phyloP scores from a whole-genome alignment of 2,113 vertebrate species.

The Polypterus senegalus region DNA sequence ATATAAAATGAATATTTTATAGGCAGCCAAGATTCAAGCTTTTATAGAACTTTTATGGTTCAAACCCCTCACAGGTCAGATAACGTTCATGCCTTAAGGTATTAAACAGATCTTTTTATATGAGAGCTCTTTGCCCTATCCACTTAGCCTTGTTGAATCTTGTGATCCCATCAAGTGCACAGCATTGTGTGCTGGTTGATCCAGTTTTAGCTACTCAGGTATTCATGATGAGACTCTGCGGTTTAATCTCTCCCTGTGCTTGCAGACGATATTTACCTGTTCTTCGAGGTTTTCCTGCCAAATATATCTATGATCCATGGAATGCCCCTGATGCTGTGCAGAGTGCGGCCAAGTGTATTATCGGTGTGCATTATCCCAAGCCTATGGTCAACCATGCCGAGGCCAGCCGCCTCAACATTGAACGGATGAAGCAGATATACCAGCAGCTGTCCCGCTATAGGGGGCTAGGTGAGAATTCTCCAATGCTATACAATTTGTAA shows the following conservation, averaged over 20 bases:
- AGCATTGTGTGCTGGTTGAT: background rate
- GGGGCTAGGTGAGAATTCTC: slow-evolving; percentile 39
- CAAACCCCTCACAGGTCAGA: too few relatives aligned
- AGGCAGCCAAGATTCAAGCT: too few relatives aligned
- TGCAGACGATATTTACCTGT: slow-evolving; percentile 61
- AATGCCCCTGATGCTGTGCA: slow-evolving; percentile 56
- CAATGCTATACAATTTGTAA: too few relatives aligned
- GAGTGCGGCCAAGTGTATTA: slow-evolving; percentile 50
- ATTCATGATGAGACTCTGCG: slow-evolving; percentile 28
- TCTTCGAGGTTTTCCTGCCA: slow-evolving; percentile 60
- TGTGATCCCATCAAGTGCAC: background rate
- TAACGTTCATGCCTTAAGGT: too few relatives aligned
- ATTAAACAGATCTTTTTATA: too few relatives aligned
- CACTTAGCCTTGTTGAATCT: too few relatives aligned
- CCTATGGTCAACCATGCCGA: slow-evolving; percentile 62
- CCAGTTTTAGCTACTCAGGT: background rate
- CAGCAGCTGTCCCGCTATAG: slow-evolving; percentile 59
- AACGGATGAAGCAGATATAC: slow-evolving; percentile 68
- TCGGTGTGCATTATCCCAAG: slow-evolving; percentile 57
- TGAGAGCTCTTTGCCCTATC: too few relatives aligned
- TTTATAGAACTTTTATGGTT: too few relatives aligned
- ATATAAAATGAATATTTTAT: too few relatives aligned
- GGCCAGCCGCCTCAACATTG: slow-evolving; percentile 58
- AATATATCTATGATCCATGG: slow-evolving; percentile 64
- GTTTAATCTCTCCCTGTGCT: slow-evolving; percentile 38